Conservation (phyloP, 2,113 vertebrate species). For the Narcine bancroftii region DNA sequence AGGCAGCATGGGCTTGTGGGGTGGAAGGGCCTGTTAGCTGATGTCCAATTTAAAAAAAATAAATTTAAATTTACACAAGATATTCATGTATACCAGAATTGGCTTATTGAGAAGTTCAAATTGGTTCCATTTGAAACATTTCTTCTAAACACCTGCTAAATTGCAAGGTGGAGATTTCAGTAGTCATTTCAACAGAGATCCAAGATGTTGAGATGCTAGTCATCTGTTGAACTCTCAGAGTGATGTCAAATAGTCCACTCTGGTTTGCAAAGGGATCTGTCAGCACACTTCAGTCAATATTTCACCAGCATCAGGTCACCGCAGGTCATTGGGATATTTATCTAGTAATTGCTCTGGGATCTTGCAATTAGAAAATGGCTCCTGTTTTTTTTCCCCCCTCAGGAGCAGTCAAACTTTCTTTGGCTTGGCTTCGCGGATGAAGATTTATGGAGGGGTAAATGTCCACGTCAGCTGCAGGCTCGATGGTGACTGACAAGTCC, state of each 20-base stretch:
- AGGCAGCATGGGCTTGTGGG: too few species aligned
- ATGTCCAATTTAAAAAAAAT: too few species aligned
- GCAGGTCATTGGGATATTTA: neutral
- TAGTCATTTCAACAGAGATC: neutral
- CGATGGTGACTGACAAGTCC: too few species aligned
- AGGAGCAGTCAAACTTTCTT: too few species aligned
- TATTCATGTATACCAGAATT: neutral
- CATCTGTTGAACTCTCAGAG: neutral
- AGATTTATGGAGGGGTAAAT: too few species aligned
- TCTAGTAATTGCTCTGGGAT: neutral
- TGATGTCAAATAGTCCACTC: neutral
- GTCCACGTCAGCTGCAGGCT: too few species aligned
- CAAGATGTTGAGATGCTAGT: neutral
- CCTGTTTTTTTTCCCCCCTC: too few species aligned
- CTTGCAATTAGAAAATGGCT: neutral
- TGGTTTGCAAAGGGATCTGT: neutral
- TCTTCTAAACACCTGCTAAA: neutral
- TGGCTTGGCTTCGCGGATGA: too few species aligned
- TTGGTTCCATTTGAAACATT: neutral
- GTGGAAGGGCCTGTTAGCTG: too few species aligned
- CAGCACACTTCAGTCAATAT: neutral
- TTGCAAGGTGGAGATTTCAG: too few species aligned
- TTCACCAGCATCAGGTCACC: neutral
- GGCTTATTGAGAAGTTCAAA: neutral
- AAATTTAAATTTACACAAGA: too few species aligned